These are phyloP conservation scores for Protosalanx chinensis DNA, from an alignment of 2,797 vertebrate species.

Conservation along the genomic window DNA sequence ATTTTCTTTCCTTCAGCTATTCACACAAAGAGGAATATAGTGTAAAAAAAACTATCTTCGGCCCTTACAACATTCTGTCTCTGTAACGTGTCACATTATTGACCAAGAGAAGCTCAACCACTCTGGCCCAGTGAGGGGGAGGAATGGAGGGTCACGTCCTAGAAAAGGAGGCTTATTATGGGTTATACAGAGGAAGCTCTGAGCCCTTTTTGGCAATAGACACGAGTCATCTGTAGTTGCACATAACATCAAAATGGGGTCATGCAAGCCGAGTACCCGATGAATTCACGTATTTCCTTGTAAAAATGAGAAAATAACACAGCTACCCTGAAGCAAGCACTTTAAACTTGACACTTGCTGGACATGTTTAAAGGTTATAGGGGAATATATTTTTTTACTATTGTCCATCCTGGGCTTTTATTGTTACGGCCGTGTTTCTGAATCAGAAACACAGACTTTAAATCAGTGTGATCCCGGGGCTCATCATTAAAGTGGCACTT, in stretches of 20 bases:
- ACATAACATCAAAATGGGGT: slow-evolving; percentile 77
- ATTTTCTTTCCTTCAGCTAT: neutral
- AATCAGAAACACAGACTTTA: slow-evolving; percentile 78
- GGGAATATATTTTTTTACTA: slow-evolving; percentile 87
- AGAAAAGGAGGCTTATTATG: slow-evolving; percentile 61
- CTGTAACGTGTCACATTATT: slow-evolving; percentile 22
- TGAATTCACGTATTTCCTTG: slow-evolving; percentile 81
- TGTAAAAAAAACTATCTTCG: neutral
- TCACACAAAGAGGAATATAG: neutral
- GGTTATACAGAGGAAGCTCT: slow-evolving; percentile 66
- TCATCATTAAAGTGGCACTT: slow-evolving; percentile 79
- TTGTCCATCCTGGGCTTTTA: slow-evolving; percentile 87
- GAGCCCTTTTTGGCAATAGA: slow-evolving; percentile 68
- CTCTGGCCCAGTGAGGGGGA: slow-evolving; percentile 52
- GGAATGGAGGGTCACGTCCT: slow-evolving; percentile 64
- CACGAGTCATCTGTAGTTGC: slow-evolving; percentile 65
- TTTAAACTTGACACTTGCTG: slow-evolving; percentile 71
- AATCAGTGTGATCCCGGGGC: slow-evolving; percentile 86
- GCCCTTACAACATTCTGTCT: slow-evolving; percentile 13
- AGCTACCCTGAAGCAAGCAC: slow-evolving; percentile 84
- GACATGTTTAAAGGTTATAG: slow-evolving; percentile 90
- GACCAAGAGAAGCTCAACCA: slow-evolving; percentile 18
- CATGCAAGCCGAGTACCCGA: slow-evolving; percentile 74
- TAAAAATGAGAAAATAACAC: slow-evolving; percentile 65
- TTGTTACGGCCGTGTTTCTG: slow-evolving; percentile 83